These are phyloP conservation scores for Crenuchus spilurus DNA, from an alignment of 2,797 vertebrate species.

Conservation along the genomic window DNA sequence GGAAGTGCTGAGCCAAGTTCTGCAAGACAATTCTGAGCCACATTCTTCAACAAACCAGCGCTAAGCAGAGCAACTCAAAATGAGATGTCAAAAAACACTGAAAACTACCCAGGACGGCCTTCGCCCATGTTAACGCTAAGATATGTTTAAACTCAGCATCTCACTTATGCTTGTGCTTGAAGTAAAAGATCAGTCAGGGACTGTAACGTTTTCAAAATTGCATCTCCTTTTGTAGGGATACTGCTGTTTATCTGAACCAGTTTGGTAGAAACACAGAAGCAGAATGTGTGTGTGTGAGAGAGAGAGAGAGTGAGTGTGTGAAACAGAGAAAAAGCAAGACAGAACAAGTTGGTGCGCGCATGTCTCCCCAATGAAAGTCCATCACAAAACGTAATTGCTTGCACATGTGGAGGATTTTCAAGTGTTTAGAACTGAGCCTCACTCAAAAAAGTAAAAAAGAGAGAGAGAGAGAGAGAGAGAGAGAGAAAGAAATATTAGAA, in stretches of 20 bases:
- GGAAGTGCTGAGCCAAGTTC: background rate
- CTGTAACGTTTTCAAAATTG: no score
- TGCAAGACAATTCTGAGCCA: background rate
- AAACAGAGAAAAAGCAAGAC: conserved; percentile 26
- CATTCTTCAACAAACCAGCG: background rate
- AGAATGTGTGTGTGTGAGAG: conserved; percentile 44
- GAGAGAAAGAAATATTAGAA: background rate
- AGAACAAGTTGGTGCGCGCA: conserved; percentile 52
- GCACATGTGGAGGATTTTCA: conserved; percentile 80
- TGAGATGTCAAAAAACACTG: background rate
- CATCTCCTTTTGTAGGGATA: background rate
- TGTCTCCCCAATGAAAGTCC: conserved; percentile 66
- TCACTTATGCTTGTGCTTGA: background rate
- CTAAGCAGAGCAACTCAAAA: background rate
- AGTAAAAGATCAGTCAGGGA: no score
- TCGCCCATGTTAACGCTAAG: no score
- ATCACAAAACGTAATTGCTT: conserved; percentile 78
- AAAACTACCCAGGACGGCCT: no score
- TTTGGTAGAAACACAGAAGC: background rate
- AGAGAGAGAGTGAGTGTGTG: conserved; percentile 38
- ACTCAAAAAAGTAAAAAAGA: conserved; percentile 55
- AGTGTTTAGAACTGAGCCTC: conserved; percentile 77
- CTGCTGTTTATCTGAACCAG: background rate
- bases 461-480: background rate
- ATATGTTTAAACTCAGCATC: no score